Conservation (phyloP, 2,113 vertebrate genomes). For the Pedetes capensis region DNA sequence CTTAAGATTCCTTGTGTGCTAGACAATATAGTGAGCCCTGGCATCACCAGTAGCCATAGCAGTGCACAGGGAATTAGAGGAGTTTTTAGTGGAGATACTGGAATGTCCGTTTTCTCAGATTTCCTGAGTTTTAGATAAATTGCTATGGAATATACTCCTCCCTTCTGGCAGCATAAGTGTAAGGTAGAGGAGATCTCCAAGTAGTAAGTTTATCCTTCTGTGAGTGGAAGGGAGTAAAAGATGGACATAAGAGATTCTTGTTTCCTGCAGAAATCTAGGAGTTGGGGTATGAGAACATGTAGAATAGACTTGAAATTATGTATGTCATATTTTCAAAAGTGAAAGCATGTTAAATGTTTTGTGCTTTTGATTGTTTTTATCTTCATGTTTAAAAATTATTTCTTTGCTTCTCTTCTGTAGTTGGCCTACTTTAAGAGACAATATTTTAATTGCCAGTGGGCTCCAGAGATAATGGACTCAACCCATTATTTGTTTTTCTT, state of each 20-base stretch:
- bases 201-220: neutral
- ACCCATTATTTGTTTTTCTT: constrained; percentile 22
- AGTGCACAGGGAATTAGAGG: neutral
- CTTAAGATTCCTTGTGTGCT: neutral
- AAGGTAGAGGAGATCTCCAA: neutral
- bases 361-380: neutral
- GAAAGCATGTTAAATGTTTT: neutral
- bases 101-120: neutral
- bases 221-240: neutral
- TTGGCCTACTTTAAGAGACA: neutral
- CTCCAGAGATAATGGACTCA: neutral
- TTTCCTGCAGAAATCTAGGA: neutral
- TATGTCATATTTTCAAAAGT: neutral
- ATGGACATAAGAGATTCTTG: neutral
- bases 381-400: constrained; percentile 11
- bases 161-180: neutral
- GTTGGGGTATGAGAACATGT: neutral
- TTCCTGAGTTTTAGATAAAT: neutral
- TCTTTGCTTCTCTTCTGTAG: neutral
- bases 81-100: neutral
- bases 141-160: neutral
- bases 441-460: neutral
- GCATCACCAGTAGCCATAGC: neutral
- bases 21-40: too few relatives aligned
- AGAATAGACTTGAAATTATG: neutral